A percentile compares a stretch with the other conserved stretches of the same genome.
Evolutionary conservation across 2,113 vertebrate species (phyloP).

Genomic region (Tyto alba): DNA sequence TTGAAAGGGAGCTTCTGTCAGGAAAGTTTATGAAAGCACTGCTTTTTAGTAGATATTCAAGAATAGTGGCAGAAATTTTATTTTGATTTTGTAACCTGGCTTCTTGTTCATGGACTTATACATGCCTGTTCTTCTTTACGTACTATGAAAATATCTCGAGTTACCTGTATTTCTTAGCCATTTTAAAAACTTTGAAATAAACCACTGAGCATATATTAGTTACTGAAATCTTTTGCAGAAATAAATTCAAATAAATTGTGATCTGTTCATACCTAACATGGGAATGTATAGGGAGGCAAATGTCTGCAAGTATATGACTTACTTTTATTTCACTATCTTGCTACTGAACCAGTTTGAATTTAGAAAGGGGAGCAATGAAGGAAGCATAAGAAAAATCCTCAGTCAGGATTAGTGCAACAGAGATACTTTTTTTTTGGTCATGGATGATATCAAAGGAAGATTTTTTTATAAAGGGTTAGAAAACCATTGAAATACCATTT

Average conservation of each 20-base stretch:
- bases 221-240: neutral
- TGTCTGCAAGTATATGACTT: neutral
- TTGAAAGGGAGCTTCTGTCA: constrained; percentile 14
- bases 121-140: neutral
- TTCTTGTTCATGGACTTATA: neutral
- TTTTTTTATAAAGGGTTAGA: neutral
- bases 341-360: neutral
- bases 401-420: neutral
- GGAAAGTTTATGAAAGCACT: constrained; percentile 5
- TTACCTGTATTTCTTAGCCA: neutral
- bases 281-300: neutral
- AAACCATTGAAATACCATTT: neutral
- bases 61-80: neutral
- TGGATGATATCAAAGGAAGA: neutral
- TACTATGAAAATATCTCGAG: neutral
- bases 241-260: neutral
- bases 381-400: neutral
- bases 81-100: neutral
- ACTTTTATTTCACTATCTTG: neutral
- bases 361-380: neutral
- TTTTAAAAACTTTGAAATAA: neutral
- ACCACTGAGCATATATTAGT: neutral
- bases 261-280: neutral
- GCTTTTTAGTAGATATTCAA: neutral
- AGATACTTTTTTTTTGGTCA: neutral